These are phyloP conservation scores for Akabosia matsudoensis DNA, from an alignment of 1,140 invertebrate genomes.

Conservation along the genomic window DNA sequence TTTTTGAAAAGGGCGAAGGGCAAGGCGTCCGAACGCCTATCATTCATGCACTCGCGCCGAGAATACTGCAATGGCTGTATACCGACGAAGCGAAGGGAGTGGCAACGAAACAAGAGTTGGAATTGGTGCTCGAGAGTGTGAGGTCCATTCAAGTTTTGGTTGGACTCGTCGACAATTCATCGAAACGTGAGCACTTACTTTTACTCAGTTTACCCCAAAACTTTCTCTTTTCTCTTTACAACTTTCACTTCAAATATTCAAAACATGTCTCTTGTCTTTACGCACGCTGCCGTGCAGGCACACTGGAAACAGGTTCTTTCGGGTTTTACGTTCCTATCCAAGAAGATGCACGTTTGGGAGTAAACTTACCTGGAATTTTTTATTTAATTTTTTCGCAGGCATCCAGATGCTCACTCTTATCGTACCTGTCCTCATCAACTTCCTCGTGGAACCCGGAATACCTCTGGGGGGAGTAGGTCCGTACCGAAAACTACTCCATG, in stretches of 20 bases:
- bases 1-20: conserved; percentile 61
- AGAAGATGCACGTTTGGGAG: too few relatives aligned
- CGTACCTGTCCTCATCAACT: conserved; percentile 82
- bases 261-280: not conserved
- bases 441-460: conserved; percentile 66
- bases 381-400: conserved; percentile 59
- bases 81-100: conserved; percentile 52
- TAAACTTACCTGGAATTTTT: not conserved
- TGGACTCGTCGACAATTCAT: conserved; percentile 37
- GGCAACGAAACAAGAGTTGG: conserved; percentile 32
- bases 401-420: conserved; percentile 81
- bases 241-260: too few relatives aligned
- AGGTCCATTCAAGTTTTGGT: conserved; percentile 42
- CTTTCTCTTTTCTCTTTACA: not conserved
- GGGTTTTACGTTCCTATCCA: not conserved
- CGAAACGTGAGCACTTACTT: conserved; percentile 38
- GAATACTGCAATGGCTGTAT: conserved; percentile 68
- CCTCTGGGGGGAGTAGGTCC: conserved; percentile 78
- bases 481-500: conserved; percentile 71
- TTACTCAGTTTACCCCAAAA: too few relatives aligned
- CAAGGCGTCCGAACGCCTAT: conserved; percentile 66
- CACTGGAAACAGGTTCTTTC: conserved; percentile 28
- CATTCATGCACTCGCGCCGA: conserved; percentile 74
- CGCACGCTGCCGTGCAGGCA: conserved; percentile 19
- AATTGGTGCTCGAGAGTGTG: conserved; percentile 40